Evolutionary conservation across 2,113 vertebrate genomes (phyloP).

Genomic region (Atractosteus spatula): DNA sequence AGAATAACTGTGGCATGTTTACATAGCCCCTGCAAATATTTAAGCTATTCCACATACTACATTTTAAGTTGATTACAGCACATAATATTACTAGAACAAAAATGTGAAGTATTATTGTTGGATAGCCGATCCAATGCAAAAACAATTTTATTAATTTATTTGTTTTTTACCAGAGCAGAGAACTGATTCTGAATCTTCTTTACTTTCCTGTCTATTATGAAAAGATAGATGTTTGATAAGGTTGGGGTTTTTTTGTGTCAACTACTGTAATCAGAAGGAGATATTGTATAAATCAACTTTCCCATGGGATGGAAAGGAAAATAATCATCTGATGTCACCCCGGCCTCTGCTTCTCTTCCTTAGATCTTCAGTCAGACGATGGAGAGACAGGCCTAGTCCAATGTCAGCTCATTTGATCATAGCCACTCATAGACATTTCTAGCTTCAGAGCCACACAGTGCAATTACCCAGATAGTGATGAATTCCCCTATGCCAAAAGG

Average conservation of each 20-base stretch:
- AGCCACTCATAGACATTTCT: too few species aligned
- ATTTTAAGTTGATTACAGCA: slow-evolving; percentile 34
- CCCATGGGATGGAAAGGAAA: too few species aligned
- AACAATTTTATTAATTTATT: slow-evolving; percentile 18
- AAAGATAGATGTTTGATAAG: background rate
- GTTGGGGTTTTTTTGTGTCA: background rate
- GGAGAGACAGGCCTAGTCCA: slow-evolving; percentile 2
- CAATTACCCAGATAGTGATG: too few species aligned
- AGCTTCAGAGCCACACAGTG: too few species aligned
- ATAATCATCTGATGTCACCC: background rate
- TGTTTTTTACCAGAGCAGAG: background rate
- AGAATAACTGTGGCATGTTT: slow-evolving; percentile 33
- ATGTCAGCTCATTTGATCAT: background rate
- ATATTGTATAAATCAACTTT: too few species aligned
- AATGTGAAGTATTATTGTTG: slow-evolving; percentile 28
- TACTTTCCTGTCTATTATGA: background rate
- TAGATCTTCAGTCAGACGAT: slow-evolving; percentile 9
- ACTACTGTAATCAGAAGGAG: background rate
- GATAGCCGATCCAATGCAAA: slow-evolving; percentile 9
- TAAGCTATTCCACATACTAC: slow-evolving; percentile 33
- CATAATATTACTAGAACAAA: slow-evolving; percentile 21
- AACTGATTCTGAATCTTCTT: background rate
- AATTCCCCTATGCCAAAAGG: too few species aligned
- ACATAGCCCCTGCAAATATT: slow-evolving; percentile 35
- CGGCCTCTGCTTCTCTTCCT: background rate